Evolutionary conservation across 2,888 invertebrate genomes (phyloP).

Genomic region (Digitonthophagus gazella): DNA sequence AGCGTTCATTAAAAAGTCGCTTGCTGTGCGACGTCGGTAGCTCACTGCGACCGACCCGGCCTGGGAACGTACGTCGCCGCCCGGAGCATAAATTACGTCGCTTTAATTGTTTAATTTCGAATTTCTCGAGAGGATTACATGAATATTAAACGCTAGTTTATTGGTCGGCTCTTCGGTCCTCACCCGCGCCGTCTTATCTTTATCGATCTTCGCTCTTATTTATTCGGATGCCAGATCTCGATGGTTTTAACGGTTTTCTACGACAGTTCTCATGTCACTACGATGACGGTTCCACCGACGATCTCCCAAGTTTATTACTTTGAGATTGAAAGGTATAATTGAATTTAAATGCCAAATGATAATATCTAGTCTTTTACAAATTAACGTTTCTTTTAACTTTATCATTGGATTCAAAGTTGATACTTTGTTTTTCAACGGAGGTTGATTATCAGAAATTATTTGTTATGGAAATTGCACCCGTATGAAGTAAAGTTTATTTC

Average conservation of each 20-base stretch:
- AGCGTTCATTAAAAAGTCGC: slow-evolving; percentile 12
- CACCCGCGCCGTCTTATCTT: neutral
- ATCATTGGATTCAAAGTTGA: neutral
- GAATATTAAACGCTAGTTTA: slow-evolving; percentile 27
- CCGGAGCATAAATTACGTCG: slow-evolving; percentile 26
- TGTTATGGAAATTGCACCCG: too few relatives aligned
- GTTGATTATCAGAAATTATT: too few relatives aligned
- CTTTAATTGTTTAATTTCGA: slow-evolving; percentile 28
- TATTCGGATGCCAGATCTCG: neutral
- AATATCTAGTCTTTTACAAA: neutral
- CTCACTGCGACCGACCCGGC: slow-evolving; percentile 6
- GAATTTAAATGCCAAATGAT: neutral
- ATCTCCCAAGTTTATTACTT: neutral
- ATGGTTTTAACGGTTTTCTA: neutral
- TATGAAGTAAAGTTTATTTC: too few relatives aligned
- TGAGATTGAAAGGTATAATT: too few relatives aligned
- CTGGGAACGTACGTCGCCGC: slow-evolving; percentile 9
- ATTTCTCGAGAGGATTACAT: slow-evolving; percentile 26
- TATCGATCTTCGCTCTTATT: neutral
- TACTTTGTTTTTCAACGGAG: too few relatives aligned
- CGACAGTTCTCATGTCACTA: neutral
- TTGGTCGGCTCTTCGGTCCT: slow-evolving; percentile 12
- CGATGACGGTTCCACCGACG: neutral
- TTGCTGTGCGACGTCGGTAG: slow-evolving; percentile 12
- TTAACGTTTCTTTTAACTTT: neutral